These are phyloP conservation scores for Astreopora myriophthalma DNA, from an alignment of 64 coral and sea anemone species.

Conservation along the genomic window DNA sequence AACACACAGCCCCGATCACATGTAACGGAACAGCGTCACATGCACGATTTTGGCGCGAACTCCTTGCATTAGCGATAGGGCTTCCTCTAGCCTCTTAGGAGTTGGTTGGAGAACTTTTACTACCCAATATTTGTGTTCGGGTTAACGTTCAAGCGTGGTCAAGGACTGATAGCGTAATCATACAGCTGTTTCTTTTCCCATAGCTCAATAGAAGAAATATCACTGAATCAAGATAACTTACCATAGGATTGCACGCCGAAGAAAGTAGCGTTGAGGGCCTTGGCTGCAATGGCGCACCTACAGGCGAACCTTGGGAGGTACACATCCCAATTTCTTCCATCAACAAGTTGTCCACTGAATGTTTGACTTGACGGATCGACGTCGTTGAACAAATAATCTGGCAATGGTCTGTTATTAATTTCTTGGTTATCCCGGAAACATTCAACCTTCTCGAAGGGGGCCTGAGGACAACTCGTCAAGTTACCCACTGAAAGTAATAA, in stretches of 20 bases:
- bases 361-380: neutral
- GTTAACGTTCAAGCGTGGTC: too few relatives aligned
- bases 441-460: conserved; percentile 36
- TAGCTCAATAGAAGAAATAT: too few relatives aligned
- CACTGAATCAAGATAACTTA: neutral
- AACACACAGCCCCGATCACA: too few relatives aligned
- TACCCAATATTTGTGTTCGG: too few relatives aligned
- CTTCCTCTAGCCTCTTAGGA: too few relatives aligned
- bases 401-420: conserved; percentile 3
- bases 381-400: conserved; percentile 75
- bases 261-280: conserved; percentile 8
- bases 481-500: conserved; percentile 13
- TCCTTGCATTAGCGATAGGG: too few relatives aligned
- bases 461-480: neutral
- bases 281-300: conserved; percentile 61
- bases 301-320: conserved; percentile 65
- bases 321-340: conserved; percentile 69
- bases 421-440: conserved; percentile 33
- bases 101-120: too few relatives aligned
- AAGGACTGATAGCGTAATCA: too few relatives aligned
- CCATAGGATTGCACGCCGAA: conserved; percentile 65
- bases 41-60: too few relatives aligned
- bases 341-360: conserved; percentile 53
- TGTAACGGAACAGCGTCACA: too few relatives aligned
- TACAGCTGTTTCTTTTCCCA: too few relatives aligned